A percentile compares a stretch with the other conserved stretches of the same genome.
Conservation (phyloP, 1,140 invertebrate species). For the Drosophila setifemur region DNA sequence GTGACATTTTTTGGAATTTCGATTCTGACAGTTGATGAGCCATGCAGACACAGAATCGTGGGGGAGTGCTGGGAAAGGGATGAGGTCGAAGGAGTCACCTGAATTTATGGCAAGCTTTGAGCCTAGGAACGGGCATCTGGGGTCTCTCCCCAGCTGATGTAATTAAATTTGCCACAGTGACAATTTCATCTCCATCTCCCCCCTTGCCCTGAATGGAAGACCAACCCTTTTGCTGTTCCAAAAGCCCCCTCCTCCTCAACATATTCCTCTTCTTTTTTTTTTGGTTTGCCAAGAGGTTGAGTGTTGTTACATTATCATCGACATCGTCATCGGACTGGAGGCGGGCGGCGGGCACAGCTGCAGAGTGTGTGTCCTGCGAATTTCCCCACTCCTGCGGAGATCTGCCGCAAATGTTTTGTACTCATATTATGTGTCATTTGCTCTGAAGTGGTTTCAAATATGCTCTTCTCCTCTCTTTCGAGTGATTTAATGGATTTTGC, state of each 20-base stretch:
- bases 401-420: slow-evolving; percentile 59
- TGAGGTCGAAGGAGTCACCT: slow-evolving; percentile 5
- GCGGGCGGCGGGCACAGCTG: slow-evolving; percentile 23
- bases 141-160: slow-evolving; percentile 31
- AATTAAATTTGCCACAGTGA: slow-evolving; percentile 77
- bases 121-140: neutral
- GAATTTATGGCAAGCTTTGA: slow-evolving; percentile 29
- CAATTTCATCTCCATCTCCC: slow-evolving; percentile 58
- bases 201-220: slow-evolving; percentile 21
- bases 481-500: slow-evolving; percentile 81
- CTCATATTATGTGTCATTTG: slow-evolving; percentile 76
- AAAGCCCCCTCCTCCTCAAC: slow-evolving; percentile 2
- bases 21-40: slow-evolving; percentile 65
- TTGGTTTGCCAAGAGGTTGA: slow-evolving; percentile 52
- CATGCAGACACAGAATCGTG: neutral
- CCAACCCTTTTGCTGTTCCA: slow-evolving; percentile 63
- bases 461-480: slow-evolving; percentile 37
- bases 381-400: slow-evolving; percentile 43
- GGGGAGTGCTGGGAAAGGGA: neutral
- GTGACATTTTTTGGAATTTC: slow-evolving; percentile 75
- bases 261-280: slow-evolving; percentile 14
- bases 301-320: slow-evolving; percentile 78
- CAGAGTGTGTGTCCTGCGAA: slow-evolving; percentile 43
- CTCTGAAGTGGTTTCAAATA: slow-evolving; percentile 70
- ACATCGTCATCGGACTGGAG: slow-evolving; percentile 58